These are phyloP conservation scores for Nymphalis polychloros DNA, from an alignment of 2,888 invertebrate species.

Conservation along the genomic window DNA sequence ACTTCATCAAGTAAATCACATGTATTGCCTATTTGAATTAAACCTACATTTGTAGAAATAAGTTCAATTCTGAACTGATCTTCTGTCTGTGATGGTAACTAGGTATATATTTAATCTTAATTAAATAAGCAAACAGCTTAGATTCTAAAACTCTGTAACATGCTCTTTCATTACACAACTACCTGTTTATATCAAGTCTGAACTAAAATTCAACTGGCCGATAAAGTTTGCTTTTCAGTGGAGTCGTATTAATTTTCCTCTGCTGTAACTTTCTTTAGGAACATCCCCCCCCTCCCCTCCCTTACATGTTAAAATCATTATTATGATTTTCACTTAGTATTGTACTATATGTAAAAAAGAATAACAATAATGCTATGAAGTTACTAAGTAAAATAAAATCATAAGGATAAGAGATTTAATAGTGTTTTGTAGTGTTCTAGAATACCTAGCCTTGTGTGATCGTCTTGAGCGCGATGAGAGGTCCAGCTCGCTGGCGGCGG, in stretches of 20 bases:
- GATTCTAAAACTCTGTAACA: constrained; percentile 9
- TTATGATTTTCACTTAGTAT: too few relatives aligned
- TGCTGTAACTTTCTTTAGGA: not conserved
- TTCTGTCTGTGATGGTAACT: too few relatives aligned
- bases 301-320: too few relatives aligned
- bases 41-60: too few relatives aligned
- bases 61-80: too few relatives aligned
- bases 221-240: constrained; percentile 28
- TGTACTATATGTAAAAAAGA: too few relatives aligned
- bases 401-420: too few relatives aligned
- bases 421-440: not conserved
- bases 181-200: constrained; percentile 24
- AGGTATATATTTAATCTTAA: not conserved
- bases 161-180: constrained; percentile 13
- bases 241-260: constrained; percentile 18
- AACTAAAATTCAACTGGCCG: constrained; percentile 28
- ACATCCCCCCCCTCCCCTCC: too few relatives aligned
- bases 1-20: too few relatives aligned
- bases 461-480: constrained; percentile 86
- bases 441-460: constrained; percentile 81
- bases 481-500: constrained; percentile 88
- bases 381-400: too few relatives aligned
- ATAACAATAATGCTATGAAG: too few relatives aligned
- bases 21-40: too few relatives aligned
- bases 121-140: not conserved